Evolutionary conservation across 2,888 invertebrate species (phyloP), one percentile per base, ranked within the genome.

Genomic region (Agrotis exclamationis): DNA sequence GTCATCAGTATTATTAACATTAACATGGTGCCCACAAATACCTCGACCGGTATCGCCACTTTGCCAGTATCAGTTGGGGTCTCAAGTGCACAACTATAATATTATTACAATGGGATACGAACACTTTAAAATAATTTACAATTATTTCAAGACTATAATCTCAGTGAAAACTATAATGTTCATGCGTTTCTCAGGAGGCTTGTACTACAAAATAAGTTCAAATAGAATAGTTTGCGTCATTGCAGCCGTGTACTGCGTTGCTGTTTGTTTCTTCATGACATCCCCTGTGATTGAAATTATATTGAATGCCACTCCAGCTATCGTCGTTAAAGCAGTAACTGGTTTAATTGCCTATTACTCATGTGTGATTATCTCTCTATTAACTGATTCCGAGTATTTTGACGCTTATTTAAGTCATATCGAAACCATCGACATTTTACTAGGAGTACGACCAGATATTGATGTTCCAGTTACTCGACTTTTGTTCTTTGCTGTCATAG

Each of bases 201-300:
- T 66, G 16, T 67, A 63, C 50, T 63, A 63, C 11, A 51, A 9
- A 51, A 24, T 28, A 51, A 24, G 62, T 62, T n/a, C 50, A n/a
- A 50, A 50, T 16, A 48, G 14, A 39, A 22, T 18, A 18, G 9
- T 18, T 20, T 5, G 22, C 14, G n/a, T 22, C 22, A 14, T 13
- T 48, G 14, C 33, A 39, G n/a, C n/a, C 14, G 33, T n/a, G 16
- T 62, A 62, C 62, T 62, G 50, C 62, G 11, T 60, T 9, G n/a
- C 33, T 14, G 48, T 3, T 14, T n/a, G 33, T 14, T 33, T 14
- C 18, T 39, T 14, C 33, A 14, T 65, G 9, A 9, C 11, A 24
- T 44, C 18, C 5, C 14, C 1, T 13, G 22, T 56, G 6, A 11
- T 14, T n/a, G n/a, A n/a, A 18, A 7, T 54, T 14, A 14, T 24